These are phyloP conservation scores for Hydropsyche betteni DNA, from an alignment of 2,888 invertebrate species.

Conservation along the genomic window DNA sequence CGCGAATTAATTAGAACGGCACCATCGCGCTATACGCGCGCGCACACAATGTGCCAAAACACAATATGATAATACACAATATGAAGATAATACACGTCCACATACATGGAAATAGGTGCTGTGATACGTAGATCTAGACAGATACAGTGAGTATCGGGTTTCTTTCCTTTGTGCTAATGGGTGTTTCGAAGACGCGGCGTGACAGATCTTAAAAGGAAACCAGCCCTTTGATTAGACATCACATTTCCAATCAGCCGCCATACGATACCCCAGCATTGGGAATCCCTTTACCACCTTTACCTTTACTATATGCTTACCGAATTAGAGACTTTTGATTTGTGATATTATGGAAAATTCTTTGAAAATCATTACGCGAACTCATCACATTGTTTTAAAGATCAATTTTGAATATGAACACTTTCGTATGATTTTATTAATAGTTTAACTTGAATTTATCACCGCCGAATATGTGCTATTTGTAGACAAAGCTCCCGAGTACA, in stretches of 20 bases:
- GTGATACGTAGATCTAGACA: no score
- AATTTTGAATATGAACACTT: no score
- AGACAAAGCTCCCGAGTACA: no score
- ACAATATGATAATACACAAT: not conserved
- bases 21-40: not conserved
- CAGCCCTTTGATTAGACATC: slow-evolving; percentile 41
- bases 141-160: slow-evolving; percentile 8
- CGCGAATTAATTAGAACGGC: slow-evolving; percentile 36
- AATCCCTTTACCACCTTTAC: slow-evolving; percentile 8
- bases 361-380: no score
- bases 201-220: slow-evolving; percentile 38
- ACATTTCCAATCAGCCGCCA: slow-evolving; percentile 46
- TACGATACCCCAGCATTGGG: slow-evolving; percentile 15
- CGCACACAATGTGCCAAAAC: not conserved
- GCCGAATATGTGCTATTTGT: no score
- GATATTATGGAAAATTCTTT: no score
- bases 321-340: no score
- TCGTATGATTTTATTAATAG: no score
- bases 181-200: not conserved
- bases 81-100: not conserved
- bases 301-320: no score
- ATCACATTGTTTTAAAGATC: no score
- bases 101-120: no score
- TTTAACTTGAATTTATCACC: no score
- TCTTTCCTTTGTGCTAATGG: slow-evolving; percentile 41